Evolutionary conservation across 2,888 invertebrate species (phyloP), one percentile per base, ranked within the genome.

Genomic region (Xylota segnis): DNA sequence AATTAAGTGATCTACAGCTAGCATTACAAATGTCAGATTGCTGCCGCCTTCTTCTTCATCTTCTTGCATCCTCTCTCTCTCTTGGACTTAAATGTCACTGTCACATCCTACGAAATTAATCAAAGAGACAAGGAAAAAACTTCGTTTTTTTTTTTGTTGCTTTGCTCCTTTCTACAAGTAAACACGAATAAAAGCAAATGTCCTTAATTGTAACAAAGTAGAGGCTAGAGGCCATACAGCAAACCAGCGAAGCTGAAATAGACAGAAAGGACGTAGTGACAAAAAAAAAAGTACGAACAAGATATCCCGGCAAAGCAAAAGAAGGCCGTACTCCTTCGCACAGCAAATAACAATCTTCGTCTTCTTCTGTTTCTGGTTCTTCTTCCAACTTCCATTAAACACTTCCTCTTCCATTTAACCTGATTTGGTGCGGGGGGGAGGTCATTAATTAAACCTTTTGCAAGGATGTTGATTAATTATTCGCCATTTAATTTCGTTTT

Each of bases 381-480:
- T n/a, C 59, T 54, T 32, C 59, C 43, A 34, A 56, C 70, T 29
- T n/a, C 34, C 34, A 68, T 45, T 61, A 74, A 52, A 77, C 68
- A 68, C 59, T 78, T 76, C 58, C 54, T 63, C 52, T 58, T 43
- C 16, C 50, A 65, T 74, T 65, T 75, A 74, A 75, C 70, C 65
- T 50, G 65, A 70, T 75, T 70, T 37, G 0, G 61, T 70, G 32
- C 54, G 54, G 27, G 66, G 63, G 34, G 70, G 63, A 27, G 70
- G 50, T 58, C 70, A 84, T 79, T 79, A 79, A 84, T 84, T 79
- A 84, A 79, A 70, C 77, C 77, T 77, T 54, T 61, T 43, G 70
- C 77, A 54, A 54, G 70, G 79, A 79, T 75, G 63, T 84, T 84
- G 84, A 84, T 84, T 71, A 84, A 84, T 79, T 84, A 81, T 84